phyloP scores from a whole-genome alignment of 2,888 invertebrate genomes.

The Nomada lathburiana region DNA sequence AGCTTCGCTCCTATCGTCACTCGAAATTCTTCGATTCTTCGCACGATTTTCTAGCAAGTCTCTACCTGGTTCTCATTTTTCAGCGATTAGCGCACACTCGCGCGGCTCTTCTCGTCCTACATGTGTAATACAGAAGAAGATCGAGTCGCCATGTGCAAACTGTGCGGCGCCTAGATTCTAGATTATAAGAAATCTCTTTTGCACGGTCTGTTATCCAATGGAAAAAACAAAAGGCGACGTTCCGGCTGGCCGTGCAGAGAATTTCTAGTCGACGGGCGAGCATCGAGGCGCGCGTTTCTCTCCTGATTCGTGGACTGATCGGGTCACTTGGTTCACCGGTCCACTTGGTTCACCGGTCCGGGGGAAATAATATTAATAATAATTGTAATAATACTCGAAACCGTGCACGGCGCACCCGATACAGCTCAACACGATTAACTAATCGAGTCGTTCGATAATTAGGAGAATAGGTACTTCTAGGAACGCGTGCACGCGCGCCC shows the following conservation, averaged over 20 bases:
- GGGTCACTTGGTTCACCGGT: constrained; percentile 9
- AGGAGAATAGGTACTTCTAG: constrained; percentile 76
- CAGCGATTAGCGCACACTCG: constrained; percentile 13
- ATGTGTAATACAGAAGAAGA: constrained; percentile 39
- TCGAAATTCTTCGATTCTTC: background rate
- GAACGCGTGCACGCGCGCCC: constrained; percentile 80
- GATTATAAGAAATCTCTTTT: background rate
- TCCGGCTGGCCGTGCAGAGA: background rate
- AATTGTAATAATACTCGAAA: constrained; percentile 72
- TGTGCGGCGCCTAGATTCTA: too few relatives aligned
- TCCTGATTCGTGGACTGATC: constrained; percentile 27
- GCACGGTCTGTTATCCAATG: background rate
- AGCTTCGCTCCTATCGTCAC: background rate
- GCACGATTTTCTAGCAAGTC: background rate
- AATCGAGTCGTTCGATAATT: constrained; percentile 74
- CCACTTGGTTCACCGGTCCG: constrained; percentile 16
- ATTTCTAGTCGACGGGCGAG: background rate
- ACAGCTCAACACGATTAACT: constrained; percentile 74
- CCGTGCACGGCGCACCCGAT: constrained; percentile 54
- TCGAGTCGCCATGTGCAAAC: constrained; percentile 20
- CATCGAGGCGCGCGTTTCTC: constrained; percentile 14
- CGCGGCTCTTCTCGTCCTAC: constrained; percentile 22
- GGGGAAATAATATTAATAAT: constrained; percentile 65
- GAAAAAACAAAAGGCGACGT: too few relatives aligned
- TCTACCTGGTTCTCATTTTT: background rate